Evolutionary conservation across 2,797 vertebrate genomes (phyloP).

Genomic region (Todus mexicanus): DNA sequence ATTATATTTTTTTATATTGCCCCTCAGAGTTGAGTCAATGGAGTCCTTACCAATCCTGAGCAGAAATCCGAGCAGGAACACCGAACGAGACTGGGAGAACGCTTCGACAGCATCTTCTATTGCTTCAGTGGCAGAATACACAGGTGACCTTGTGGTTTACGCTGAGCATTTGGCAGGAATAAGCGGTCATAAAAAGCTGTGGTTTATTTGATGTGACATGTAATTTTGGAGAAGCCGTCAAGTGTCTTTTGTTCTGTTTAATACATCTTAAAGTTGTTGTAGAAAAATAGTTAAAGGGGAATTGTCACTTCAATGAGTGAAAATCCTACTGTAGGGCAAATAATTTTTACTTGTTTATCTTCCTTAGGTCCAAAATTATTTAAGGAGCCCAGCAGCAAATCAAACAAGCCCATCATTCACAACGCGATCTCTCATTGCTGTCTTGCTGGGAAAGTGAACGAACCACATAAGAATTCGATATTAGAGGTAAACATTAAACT

Average conservation of each 20-base stretch:
- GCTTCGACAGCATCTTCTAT: constrained; percentile 95
- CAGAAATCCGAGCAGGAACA: constrained; percentile 87
- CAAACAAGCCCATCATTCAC: constrained; percentile 96
- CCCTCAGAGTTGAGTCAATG: constrained; percentile 82
- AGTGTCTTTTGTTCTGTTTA: background rate
- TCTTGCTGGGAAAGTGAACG: constrained; percentile 96
- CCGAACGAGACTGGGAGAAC: constrained; percentile 96
- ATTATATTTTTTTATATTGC: too few relatives aligned
- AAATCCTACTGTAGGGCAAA: background rate
- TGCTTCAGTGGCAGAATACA: constrained; percentile 96
- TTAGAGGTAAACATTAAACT: constrained; percentile 82
- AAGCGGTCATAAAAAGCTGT: background rate
- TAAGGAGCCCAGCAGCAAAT: constrained; percentile 96
- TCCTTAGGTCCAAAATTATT: constrained; percentile 91
- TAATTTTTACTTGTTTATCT: background rate
- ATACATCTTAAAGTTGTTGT: background rate
- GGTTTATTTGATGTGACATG: background rate
- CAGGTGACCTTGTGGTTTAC: constrained; percentile 71
- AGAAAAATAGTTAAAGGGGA: background rate
- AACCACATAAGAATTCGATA: constrained; percentile 93
- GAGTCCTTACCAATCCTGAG: constrained; percentile 89
- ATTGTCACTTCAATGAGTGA: background rate
- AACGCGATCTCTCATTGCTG: constrained; percentile 97
- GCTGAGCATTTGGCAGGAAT: background rate
- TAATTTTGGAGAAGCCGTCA: background rate